These are phyloP conservation scores for Pluvianellus socialis DNA, from an alignment of 2,113 vertebrate genomes.

Conservation along the genomic window DNA sequence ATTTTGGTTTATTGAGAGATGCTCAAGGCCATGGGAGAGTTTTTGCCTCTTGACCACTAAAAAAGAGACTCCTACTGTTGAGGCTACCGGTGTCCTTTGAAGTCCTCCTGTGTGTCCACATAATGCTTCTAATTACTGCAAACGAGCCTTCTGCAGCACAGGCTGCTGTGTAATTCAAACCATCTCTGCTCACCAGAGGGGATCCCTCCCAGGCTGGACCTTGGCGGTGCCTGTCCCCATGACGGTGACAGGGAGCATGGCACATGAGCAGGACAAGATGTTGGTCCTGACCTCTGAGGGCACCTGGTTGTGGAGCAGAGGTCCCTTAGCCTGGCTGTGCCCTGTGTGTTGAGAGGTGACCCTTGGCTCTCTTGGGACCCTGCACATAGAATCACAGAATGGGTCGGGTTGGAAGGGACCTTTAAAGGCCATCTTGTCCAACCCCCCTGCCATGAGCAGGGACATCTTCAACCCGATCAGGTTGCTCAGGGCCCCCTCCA, in stretches of 20 bases:
- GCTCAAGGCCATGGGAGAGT: background rate
- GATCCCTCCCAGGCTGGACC: background rate
- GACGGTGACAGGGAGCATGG: background rate
- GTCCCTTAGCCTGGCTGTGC: background rate
- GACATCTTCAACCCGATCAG: background rate
- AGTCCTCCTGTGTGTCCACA: background rate
- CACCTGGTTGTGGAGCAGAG: background rate
- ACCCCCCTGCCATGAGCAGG: background rate
- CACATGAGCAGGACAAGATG: fast-evolving
- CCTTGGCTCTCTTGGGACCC: background rate
- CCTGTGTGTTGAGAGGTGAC: background rate
- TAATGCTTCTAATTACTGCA: slow-evolving; percentile 33
- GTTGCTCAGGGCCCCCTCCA: background rate
- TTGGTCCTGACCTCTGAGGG: background rate
- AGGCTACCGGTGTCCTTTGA: background rate
- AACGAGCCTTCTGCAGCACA: slow-evolving; percentile 16
- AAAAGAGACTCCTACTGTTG: background rate
- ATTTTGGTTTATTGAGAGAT: background rate
- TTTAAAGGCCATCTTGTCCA: background rate
- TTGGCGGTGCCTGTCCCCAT: background rate
- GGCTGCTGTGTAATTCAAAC: background rate
- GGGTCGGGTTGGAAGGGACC: background rate
- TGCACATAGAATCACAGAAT: background rate
- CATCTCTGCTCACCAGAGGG: background rate
- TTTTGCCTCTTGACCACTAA: background rate